A percentile compares a stretch with the other conserved stretches of the same genome.
phyloP scores from a whole-genome alignment of 2,113 vertebrate genomes.

The Neogale vison region DNA sequence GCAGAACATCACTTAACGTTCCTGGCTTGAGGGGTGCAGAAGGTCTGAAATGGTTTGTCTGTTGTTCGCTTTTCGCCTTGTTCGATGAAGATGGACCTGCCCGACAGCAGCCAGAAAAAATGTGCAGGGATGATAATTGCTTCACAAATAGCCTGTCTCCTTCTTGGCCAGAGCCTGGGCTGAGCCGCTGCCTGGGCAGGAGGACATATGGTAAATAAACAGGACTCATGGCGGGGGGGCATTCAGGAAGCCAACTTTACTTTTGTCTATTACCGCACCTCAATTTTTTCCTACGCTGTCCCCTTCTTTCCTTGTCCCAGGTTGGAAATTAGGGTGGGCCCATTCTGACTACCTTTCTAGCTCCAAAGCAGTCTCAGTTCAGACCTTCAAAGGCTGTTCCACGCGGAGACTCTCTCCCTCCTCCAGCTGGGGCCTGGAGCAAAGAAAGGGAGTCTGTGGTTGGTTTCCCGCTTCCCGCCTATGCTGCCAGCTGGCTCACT shows the following conservation, averaged over 20 bases:
- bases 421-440: background rate
- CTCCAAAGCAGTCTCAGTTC: background rate
- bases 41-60: background rate
- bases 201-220: background rate
- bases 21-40: background rate
- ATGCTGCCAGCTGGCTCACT: background rate
- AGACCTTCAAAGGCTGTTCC: background rate
- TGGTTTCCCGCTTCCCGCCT: too few species aligned
- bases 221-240: background rate
- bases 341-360: background rate
- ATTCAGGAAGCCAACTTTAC: background rate
- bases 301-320: background rate
- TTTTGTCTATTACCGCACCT: background rate
- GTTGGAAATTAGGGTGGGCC: background rate
- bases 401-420: background rate
- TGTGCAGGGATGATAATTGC: background rate
- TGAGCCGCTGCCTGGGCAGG: background rate
- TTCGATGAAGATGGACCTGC: background rate
- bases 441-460: too few species aligned
- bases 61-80: background rate
- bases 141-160: background rate
- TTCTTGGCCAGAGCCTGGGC: background rate
- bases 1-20: background rate
- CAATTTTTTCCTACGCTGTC: background rate
- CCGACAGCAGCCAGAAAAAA: background rate